phyloP scores from a whole-genome alignment of 2,113 vertebrate species.

The Ceyx margarethae region DNA sequence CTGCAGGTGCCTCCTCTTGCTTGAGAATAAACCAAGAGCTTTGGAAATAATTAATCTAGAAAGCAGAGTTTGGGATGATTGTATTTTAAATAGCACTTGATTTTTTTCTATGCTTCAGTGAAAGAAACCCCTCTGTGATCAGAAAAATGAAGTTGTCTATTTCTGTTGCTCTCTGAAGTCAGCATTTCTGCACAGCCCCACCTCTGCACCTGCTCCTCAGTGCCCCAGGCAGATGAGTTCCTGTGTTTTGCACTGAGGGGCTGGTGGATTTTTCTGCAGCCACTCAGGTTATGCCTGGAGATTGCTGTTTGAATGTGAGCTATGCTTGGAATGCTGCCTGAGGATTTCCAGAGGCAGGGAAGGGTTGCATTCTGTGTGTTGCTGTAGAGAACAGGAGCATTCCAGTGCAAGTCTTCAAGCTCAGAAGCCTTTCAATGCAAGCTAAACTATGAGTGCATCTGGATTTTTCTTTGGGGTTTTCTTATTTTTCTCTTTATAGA shows the following conservation, averaged over 20 bases:
- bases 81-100: background rate
- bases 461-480: background rate
- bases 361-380: background rate
- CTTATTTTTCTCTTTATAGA: background rate
- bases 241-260: background rate
- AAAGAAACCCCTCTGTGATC: background rate
- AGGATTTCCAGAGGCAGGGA: background rate
- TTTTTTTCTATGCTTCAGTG: background rate
- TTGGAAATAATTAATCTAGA: background rate
- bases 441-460: background rate
- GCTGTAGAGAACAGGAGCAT: background rate
- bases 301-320: conserved; percentile 20
- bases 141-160: background rate
- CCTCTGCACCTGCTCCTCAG: background rate
- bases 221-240: background rate
- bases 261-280: too few relatives aligned
- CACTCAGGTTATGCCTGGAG: background rate
- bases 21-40: background rate
- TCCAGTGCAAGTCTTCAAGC: background rate
- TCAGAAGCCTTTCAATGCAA: background rate
- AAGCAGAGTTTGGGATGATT: background rate
- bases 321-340: conserved; percentile 48
- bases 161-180: background rate
- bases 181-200: background rate
- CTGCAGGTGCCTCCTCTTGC: background rate